These are phyloP conservation scores for Cyclargus thomasi DNA, from an alignment of 1,140 invertebrate species.

Conservation along the genomic window DNA sequence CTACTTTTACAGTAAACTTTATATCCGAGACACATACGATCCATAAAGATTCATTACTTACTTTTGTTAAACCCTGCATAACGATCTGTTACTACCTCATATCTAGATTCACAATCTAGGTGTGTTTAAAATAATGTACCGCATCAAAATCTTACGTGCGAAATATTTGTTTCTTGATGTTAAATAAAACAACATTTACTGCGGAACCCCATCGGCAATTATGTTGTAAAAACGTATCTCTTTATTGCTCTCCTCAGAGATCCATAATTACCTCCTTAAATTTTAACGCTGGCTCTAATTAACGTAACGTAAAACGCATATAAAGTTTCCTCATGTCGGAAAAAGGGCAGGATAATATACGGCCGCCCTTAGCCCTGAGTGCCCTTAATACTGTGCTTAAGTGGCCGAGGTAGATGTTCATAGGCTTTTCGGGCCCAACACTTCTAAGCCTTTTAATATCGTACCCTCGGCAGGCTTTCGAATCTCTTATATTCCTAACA, in stretches of 20 bases:
- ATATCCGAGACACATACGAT: too few species aligned
- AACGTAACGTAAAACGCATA: conserved; percentile 44
- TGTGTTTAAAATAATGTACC: too few species aligned
- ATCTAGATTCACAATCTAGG: too few species aligned
- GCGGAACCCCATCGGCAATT: background rate
- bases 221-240: conserved; percentile 7
- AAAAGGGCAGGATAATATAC: conserved; percentile 63
- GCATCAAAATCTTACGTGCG: too few species aligned
- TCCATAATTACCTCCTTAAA: conserved; percentile 39
- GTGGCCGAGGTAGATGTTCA: conserved; percentile 66
- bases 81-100: too few species aligned
- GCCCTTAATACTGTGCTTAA: conserved; percentile 72
- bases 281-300: conserved; percentile 39
- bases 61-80: too few species aligned
- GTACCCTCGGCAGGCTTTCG: conserved; percentile 48
- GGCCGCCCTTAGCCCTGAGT: conserved; percentile 57
- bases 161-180: too few species aligned
- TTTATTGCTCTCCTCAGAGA: conserved; percentile 17
- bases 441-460: conserved; percentile 73
- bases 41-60: too few species aligned
- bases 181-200: conserved; percentile 1
- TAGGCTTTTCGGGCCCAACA: conserved; percentile 69
- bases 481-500: conserved; percentile 46
- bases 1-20: too few species aligned
- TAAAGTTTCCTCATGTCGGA: conserved; percentile 42